Evolutionary conservation across 1,140 invertebrate species (phyloP), one percentile per base, ranked within the genome.

Genomic region (Neodiprion virginianus): DNA sequence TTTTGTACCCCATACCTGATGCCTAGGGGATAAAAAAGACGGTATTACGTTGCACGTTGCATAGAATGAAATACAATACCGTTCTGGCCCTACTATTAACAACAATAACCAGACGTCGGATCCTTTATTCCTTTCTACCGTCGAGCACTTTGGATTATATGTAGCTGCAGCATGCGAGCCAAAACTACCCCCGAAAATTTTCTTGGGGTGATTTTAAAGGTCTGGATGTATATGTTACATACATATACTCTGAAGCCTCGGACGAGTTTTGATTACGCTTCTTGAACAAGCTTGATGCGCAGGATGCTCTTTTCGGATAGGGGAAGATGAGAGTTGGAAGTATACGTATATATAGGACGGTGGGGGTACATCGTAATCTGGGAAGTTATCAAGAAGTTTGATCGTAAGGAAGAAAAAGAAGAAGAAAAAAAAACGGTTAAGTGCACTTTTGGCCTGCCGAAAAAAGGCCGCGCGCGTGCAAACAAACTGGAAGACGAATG

Each of bases 401-500:
- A 61, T 61, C 53, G n/a, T 61, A 61, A 40, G 28, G 28, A 28
- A 28, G 28, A 40, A 40, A 40, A 40, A 40, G 28, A 40, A 3
- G 28, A 40, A 40, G 17, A 21, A 40, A 40, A 61, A 61, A 61
- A 2, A 61, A 61, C 11, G n/a, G 53, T 61, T 61, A 61, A 61
- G 53, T 61, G 53, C 53, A 61, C 53, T 61, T 61, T 17, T 61
- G 53, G 11, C 53, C n/a, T 61, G 47, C 78, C 72, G 78, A 68
- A 71, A 72, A 78, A 80, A 78, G 76, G 79, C 74, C 28, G 72
- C 7, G 74, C 74, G 79, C 53, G 53, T 17, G n/a, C 11, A 61
- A 14, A 61, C 67, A 79, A 76, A 75, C 75, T 66, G 28, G 71
- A 70, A 70, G 73, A 75, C 74, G 72, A 76, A 79, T 78, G 74